Evolutionary conservation across 2,888 invertebrate genomes (phyloP), one percentile per base, ranked within the genome.

Genomic region (Ferdinandea cuprea): DNA sequence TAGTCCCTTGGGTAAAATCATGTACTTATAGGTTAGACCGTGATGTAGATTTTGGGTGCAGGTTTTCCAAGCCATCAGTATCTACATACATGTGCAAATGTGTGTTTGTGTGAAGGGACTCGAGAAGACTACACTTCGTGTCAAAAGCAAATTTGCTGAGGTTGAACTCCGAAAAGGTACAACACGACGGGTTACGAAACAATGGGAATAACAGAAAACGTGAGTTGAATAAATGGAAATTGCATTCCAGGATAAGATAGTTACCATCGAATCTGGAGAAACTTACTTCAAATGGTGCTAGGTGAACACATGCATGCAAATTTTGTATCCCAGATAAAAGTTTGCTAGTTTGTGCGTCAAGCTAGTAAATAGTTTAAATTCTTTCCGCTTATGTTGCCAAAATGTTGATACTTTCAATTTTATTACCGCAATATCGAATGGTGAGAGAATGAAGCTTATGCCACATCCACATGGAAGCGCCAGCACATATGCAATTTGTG

Each of bases 241-340:
- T 61, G 52, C 50, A 65, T 65, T 35, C 19, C 54, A 37, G 2
- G 21, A 50, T 59, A 66, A 52, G 21, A 30, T 19, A 54, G 44
- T 66, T 54, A 54, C 25, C 40, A 72, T 54, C 35, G 72, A 72
- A 72, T 72, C 72, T 54, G 52, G 11, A 50, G 5, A 40, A 25
- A 11, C 61, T 19, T 19, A 48, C 13, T 50, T 19, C 9, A 32
- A 61, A 61, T 32, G 44, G 48, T 13, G 37, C 25, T 40, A 4
- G 21, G 30, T 44, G 54, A 35, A 73, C 59, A 52, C 25, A 72
- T 63, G 73, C 58, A 73, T 73, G 73, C 73, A 73, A 65, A 73
- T 21, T 44, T 73, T 73, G 28, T 42, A 9, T 17, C 25, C 3
- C 5, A 25, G 25, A n/a, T 25, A 2, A 5, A 25, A 25, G 25